phyloP scores from a whole-genome alignment of 1,140 invertebrate species.

The Macrotrachela quadricornifera region DNA sequence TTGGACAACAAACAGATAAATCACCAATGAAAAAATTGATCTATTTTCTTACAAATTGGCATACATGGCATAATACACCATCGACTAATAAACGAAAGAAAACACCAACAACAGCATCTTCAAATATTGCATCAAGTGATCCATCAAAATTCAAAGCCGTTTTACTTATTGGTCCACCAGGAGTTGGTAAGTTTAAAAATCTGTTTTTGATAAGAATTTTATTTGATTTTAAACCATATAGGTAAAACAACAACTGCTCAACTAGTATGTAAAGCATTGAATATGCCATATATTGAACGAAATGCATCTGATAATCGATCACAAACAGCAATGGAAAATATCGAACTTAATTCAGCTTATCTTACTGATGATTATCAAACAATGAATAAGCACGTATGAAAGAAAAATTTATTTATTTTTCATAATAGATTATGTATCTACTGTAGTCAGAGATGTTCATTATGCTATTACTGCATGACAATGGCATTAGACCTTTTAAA shows the following conservation, averaged over 20 bases:
- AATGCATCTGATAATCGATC: constrained; percentile 91
- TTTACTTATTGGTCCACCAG: constrained; percentile 73
- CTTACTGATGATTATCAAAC: too few relatives aligned
- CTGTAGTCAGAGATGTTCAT: too few relatives aligned
- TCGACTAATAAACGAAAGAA: neutral
- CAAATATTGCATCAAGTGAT: constrained; percentile 30
- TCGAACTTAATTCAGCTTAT: neutral
- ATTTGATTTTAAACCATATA: too few relatives aligned
- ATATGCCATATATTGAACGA: constrained; percentile 72
- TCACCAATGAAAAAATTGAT: constrained; percentile 74
- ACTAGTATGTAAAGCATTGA: constrained; percentile 43
- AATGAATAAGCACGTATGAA: too few relatives aligned
- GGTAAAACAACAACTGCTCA: constrained; percentile 32
- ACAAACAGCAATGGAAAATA: constrained; percentile 47
- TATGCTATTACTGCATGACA: too few relatives aligned
- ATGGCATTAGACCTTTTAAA: too few relatives aligned
- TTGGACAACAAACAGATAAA: constrained; percentile 69
- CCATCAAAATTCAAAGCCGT: constrained; percentile 61
- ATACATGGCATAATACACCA: constrained; percentile 37
- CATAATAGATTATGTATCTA: too few relatives aligned
- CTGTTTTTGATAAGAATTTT: too few relatives aligned
- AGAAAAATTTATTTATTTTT: too few relatives aligned
- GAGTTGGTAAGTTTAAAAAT: constrained; percentile 15
- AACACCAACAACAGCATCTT: constrained; percentile 36
- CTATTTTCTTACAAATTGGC: constrained; percentile 69